phyloP scores from a whole-genome alignment of 2,797 vertebrate genomes.

The Helostoma temminkii region DNA sequence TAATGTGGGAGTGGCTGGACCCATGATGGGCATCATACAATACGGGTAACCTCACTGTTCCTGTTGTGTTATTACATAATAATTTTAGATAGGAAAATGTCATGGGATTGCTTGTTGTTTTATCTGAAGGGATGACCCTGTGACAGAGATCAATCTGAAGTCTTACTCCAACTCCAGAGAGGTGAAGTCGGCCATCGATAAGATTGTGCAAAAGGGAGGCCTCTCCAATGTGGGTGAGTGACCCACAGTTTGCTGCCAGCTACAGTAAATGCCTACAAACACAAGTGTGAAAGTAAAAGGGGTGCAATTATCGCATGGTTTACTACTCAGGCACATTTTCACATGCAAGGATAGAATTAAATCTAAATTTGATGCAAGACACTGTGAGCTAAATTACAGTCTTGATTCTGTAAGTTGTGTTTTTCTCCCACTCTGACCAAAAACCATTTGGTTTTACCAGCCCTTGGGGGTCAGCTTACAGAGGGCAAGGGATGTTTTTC shows the following conservation, averaged over 20 bases:
- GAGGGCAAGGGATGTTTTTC: conserved; percentile 53
- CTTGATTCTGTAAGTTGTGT: conserved; percentile 61
- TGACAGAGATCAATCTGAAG: conserved; percentile 93
- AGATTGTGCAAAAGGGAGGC: conserved; percentile 94
- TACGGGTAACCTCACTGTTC: conserved; percentile 86
- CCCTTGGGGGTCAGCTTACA: conserved; percentile 60
- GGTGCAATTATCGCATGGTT: conserved; percentile 71
- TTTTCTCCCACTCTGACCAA: conserved; percentile 66
- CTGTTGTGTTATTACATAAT: neutral
- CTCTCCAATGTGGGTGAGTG: conserved; percentile 95
- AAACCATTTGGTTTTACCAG: conserved; percentile 65
- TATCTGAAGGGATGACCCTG: conserved; percentile 88
- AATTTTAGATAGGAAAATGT: conserved; percentile 1
- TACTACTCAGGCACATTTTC: conserved; percentile 71
- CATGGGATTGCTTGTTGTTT: conserved; percentile 7
- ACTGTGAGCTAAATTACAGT: conserved; percentile 82
- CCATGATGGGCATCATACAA: conserved; percentile 96
- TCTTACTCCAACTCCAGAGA: conserved; percentile 88
- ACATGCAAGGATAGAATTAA: conserved; percentile 79
- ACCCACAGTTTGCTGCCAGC: conserved; percentile 34
- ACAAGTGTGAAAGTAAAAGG: conserved; percentile 73
- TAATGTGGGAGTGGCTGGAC: conserved; percentile 88
- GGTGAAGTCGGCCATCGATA: conserved; percentile 89
- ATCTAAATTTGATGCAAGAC: conserved; percentile 81
- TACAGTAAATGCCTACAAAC: conserved; percentile 41